Evolutionary conservation across 2,113 vertebrate species (phyloP).

Genomic region (Melanerpes aurifrons): DNA sequence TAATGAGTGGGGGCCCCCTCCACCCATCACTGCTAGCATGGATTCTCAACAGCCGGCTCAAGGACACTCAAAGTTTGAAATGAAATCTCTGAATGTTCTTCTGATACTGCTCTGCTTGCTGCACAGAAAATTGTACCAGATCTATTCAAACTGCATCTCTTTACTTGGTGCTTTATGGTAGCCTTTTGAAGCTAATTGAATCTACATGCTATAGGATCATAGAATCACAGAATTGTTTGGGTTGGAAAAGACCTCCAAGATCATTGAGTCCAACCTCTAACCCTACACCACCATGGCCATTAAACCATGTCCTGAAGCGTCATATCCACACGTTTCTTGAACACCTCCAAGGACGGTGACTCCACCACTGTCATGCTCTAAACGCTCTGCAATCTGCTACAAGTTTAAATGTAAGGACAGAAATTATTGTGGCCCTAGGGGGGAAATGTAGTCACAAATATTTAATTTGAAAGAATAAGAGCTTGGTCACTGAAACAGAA

Average conservation of each 20-base stretch:
- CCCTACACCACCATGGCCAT: too few species aligned
- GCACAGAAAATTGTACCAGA: background rate
- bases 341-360: too few species aligned
- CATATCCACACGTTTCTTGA: too few species aligned
- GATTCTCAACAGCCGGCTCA: background rate
- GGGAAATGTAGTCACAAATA: background rate
- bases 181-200: constrained; percentile 45
- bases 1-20: background rate
- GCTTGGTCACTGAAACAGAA: background rate
- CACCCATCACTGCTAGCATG: background rate
- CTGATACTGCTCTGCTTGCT: background rate
- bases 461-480: background rate
- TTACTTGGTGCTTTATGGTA: background rate
- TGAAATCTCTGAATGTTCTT: background rate
- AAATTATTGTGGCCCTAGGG: background rate
- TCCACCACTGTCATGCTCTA: background rate
- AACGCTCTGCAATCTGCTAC: background rate
- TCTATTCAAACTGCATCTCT: constrained; percentile 11
- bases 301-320: too few species aligned
- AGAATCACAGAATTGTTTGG: too few species aligned
- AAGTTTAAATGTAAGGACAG: background rate
- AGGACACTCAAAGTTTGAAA: background rate
- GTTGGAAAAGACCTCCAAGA: too few species aligned
- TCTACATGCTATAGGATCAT: background rate
- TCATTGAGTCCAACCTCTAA: too few species aligned